These are phyloP conservation scores for Gasterosteus aculeatus DNA, from an alignment of 2,113 vertebrate species.

Conservation along the genomic window DNA sequence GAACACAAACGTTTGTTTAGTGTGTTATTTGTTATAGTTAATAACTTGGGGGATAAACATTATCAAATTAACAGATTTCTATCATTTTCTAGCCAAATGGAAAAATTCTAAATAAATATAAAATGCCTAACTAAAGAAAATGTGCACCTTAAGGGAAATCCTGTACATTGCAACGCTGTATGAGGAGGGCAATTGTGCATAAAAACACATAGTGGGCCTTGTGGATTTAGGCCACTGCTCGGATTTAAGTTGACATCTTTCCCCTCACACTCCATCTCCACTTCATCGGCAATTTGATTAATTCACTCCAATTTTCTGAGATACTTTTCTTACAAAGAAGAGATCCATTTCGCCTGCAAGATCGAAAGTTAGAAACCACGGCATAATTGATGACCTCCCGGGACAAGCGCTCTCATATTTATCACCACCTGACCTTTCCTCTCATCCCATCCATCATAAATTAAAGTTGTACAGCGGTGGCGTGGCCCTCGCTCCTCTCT, in stretches of 20 bases:
- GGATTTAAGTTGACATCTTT: conserved; percentile 65
- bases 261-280: conserved; percentile 25
- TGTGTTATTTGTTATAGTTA: not conserved
- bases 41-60: not conserved
- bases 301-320: conserved; percentile 81
- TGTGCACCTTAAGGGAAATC: not conserved
- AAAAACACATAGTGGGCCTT: conserved; percentile 40
- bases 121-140: not conserved
- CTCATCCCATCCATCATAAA: conserved; percentile 92
- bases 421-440: conserved; percentile 91
- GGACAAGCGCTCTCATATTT: conserved; percentile 87
- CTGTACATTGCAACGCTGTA: conserved; percentile 42
- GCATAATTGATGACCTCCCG: conserved; percentile 86
- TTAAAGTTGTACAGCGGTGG: conserved; percentile 91
- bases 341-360: conserved; percentile 83
- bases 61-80: not conserved
- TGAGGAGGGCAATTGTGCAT: conserved; percentile 36
- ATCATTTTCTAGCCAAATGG: not conserved
- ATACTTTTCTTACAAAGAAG: conserved; percentile 82
- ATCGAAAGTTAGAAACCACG: conserved; percentile 84
- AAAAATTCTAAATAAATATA: not conserved
- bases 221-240: conserved; percentile 64
- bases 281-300: conserved; percentile 77
- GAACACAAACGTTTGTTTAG: conserved; percentile 19
- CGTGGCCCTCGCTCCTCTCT: conserved; percentile 80